phyloP scores from a whole-genome alignment of 2,797 vertebrate genomes.

The Eptatretus atami region DNA sequence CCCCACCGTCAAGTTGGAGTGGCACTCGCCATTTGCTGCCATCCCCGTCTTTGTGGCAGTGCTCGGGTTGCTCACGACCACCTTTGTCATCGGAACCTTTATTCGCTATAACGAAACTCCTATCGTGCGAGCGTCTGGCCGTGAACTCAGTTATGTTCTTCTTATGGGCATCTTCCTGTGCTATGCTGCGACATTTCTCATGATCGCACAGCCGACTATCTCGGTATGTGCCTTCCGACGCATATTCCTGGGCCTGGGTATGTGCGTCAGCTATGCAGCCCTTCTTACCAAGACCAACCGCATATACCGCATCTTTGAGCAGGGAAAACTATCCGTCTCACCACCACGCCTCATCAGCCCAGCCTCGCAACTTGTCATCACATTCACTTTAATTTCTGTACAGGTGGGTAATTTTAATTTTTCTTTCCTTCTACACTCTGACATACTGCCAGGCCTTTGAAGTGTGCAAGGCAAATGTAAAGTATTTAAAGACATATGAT shows the following conservation, averaged over 20 bases:
- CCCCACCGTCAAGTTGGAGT: conserved; percentile 39
- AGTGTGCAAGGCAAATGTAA: too few species aligned
- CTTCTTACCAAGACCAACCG: conserved; percentile 61
- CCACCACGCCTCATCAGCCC: conserved; percentile 67
- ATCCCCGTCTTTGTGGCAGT: conserved; percentile 36
- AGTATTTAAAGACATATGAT: too few species aligned
- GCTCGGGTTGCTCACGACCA: conserved; percentile 32
- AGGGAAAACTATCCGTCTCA: conserved; percentile 41
- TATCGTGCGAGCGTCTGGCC: conserved; percentile 42
- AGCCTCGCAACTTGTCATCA: conserved; percentile 40
- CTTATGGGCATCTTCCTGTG: conserved; percentile 33
- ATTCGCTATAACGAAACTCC: conserved; percentile 41
- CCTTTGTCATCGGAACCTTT: conserved; percentile 25
- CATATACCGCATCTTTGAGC: conserved; percentile 59
- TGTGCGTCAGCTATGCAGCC: conserved; percentile 45
- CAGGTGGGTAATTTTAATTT: conserved; percentile 16
- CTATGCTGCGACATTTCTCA: conserved; percentile 49
- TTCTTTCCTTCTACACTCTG: too few species aligned
- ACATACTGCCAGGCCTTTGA: too few species aligned
- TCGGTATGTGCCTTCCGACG: conserved; percentile 29
- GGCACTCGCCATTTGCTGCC: conserved; percentile 38
- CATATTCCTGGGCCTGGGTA: conserved; percentile 41
- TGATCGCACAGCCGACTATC: conserved; percentile 43
- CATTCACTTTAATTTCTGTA: conserved; percentile 34
- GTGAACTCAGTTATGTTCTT: conserved; percentile 52